Percentiles rank a stretch among this genome's conserved stretches.
These are phyloP conservation scores for Chaetops frenatus DNA, from an alignment of 2,113 vertebrate species.

Conservation along the genomic window DNA sequence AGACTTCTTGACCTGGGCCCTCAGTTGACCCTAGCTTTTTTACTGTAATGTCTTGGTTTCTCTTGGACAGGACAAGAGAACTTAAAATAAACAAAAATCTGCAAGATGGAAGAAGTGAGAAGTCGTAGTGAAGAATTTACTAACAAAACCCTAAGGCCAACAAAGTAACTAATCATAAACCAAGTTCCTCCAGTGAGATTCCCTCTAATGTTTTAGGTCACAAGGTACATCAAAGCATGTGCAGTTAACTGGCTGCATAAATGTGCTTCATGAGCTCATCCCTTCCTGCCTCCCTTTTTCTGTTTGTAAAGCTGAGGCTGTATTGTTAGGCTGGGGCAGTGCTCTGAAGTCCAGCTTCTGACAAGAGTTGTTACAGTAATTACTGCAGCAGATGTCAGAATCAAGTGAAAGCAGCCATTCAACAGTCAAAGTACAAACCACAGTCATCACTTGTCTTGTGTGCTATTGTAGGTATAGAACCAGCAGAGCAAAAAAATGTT, in stretches of 20 bases:
- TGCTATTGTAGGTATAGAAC: conserved; percentile 14
- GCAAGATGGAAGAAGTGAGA: background rate
- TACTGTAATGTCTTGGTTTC: background rate
- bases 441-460: background rate
- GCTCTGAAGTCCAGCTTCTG: background rate
- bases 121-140: background rate
- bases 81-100: background rate
- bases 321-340: background rate
- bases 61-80: background rate
- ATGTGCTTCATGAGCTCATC: background rate
- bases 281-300: background rate
- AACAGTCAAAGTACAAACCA: background rate
- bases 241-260: background rate
- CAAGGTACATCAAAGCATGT: background rate
- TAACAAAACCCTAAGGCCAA: background rate
- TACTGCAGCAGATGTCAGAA: background rate
- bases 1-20: background rate
- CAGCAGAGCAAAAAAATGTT: background rate
- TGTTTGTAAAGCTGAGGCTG: background rate
- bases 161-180: background rate
- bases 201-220: background rate
- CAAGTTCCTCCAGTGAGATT: background rate
- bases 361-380: background rate
- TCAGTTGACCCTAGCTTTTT: background rate
- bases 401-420: background rate